phyloP scores from a whole-genome alignment of 2,113 vertebrate genomes.

The Daubentonia madagascariensis region DNA sequence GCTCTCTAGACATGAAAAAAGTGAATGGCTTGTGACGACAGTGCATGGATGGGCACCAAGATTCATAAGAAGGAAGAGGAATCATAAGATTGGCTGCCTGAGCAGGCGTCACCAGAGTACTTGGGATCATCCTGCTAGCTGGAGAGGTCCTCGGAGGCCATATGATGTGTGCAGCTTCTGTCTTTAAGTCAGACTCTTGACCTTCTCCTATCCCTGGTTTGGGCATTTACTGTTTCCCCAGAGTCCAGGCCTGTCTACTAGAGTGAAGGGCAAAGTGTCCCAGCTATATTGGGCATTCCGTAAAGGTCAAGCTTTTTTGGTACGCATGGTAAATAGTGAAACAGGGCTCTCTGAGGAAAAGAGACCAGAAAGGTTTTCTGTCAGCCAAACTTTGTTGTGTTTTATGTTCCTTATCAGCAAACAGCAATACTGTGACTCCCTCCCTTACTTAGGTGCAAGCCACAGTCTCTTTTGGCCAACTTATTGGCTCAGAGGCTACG shows the following conservation, averaged over 20 bases:
- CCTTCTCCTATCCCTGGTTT: background rate
- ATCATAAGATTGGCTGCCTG: background rate
- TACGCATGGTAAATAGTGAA: background rate
- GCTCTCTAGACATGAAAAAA: background rate
- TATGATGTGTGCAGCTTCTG: fast-evolving
- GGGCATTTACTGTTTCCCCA: background rate
- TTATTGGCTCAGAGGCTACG: background rate
- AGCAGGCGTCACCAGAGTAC: background rate
- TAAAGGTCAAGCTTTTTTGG: background rate
- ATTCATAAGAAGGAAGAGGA: background rate
- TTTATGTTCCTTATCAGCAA: background rate
- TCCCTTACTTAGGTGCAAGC: fast-evolving
- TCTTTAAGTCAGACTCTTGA: background rate
- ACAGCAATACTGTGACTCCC: background rate
- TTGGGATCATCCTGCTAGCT: background rate
- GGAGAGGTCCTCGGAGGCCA: fast-evolving
- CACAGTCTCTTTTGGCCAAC: background rate
- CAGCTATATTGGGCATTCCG: background rate
- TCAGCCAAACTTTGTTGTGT: background rate
- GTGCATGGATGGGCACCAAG: background rate
- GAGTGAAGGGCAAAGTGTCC: background rate
- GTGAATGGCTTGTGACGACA: background rate
- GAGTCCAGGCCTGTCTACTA: background rate
- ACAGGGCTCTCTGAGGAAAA: background rate
- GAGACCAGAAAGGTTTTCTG: background rate